These are phyloP conservation scores for Entomobrya proxima DNA, from an alignment of 2,888 invertebrate species.

Conservation along the genomic window DNA sequence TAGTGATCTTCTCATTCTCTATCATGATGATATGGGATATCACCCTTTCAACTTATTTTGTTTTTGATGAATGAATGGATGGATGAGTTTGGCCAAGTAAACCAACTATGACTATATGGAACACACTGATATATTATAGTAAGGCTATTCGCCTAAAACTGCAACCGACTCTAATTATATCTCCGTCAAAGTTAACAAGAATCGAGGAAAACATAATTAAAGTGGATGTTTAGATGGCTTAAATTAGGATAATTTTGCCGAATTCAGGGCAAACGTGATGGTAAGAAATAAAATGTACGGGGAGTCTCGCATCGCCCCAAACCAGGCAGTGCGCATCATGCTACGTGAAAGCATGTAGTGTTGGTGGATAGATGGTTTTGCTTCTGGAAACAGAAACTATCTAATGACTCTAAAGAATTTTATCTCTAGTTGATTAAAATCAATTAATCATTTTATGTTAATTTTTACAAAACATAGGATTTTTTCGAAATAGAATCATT, in stretches of 20 bases:
- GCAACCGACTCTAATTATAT: constrained; percentile 49
- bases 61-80: constrained; percentile 36
- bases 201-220: constrained; percentile 52
- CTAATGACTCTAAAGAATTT: constrained; percentile 5
- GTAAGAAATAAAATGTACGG: not conserved
- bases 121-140: too few relatives aligned
- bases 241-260: constrained; percentile 5
- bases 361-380: too few relatives aligned
- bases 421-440: constrained; percentile 21
- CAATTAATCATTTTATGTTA: constrained; percentile 47
- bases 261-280: too few relatives aligned
- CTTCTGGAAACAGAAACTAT: too few relatives aligned
- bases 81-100: constrained; percentile 23
- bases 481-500: constrained; percentile 13
- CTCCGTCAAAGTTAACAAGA: constrained; percentile 43
- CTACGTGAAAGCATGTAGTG: too few relatives aligned
- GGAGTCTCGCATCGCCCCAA: constrained; percentile 17
- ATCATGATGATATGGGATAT: constrained; percentile 32
- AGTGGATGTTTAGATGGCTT: constrained; percentile 9
- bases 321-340: too few relatives aligned
- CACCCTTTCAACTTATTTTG: constrained; percentile 47
- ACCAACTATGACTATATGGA: not conserved
- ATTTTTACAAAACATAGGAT: not conserved
- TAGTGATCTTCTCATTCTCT: not conserved
- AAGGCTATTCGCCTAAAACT: constrained; percentile 58